A percentile compares a stretch with the other conserved stretches of the same genome.
Conservation (phyloP, 2,797 vertebrate genomes). For the Notamacropus eugenii region DNA sequence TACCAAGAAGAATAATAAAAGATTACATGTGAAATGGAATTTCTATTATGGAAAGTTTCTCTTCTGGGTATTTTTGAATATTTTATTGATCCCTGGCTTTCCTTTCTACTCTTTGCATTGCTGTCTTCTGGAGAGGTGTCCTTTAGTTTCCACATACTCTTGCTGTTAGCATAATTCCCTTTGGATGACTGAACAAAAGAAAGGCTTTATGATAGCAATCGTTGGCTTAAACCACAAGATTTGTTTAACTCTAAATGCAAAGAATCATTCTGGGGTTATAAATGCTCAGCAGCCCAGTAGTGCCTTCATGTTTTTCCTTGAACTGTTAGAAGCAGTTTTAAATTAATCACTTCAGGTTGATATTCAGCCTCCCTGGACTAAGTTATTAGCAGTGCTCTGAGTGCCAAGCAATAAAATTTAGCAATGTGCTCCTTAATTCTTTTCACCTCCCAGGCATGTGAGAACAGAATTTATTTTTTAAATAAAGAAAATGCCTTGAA, state of each 20-base stretch:
- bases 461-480: constrained; percentile 1
- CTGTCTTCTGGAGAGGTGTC: neutral
- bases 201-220: neutral
- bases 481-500: neutral
- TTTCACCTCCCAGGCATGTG: neutral
- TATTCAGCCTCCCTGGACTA: neutral
- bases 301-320: neutral
- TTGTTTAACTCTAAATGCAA: neutral
- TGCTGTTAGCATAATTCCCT: neutral
- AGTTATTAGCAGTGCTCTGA: neutral
- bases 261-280: neutral
- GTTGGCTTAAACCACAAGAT: neutral
- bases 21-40: neutral
- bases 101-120: neutral
- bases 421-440: neutral
- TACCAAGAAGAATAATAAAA: neutral
- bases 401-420: neutral
- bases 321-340: neutral
- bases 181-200: neutral
- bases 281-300: neutral
- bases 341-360: neutral
- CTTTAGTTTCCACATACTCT: neutral
- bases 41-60: neutral
- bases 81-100: neutral
- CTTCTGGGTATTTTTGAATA: neutral